Percentiles rank a stretch among this genome's conserved stretches.
Evolutionary conservation across 2,797 vertebrate species (phyloP).

Genomic region (Enteromius trimaculatus): DNA sequence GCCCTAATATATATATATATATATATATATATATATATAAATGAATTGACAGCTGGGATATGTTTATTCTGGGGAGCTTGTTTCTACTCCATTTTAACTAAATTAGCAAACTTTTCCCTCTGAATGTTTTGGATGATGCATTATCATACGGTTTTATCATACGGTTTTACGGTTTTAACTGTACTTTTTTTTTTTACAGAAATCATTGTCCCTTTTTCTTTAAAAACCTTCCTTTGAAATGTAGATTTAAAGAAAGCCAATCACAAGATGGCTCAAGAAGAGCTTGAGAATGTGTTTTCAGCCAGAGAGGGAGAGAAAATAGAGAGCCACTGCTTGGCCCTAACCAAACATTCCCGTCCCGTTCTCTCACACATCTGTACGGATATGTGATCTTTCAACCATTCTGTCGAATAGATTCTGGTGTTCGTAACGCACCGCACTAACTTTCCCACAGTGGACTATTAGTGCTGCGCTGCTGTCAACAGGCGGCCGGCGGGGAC

Average conservation of each 20-base stretch:
- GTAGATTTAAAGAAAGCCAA: slow-evolving; percentile 9
- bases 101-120: neutral
- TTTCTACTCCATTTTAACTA: neutral
- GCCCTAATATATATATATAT: too few species aligned
- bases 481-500: slow-evolving; percentile 66
- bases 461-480: slow-evolving; percentile 71
- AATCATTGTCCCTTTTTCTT: neutral
- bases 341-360: slow-evolving; percentile 57
- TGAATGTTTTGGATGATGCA: neutral
- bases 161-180: too few species aligned
- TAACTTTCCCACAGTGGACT: slow-evolving; percentile 70
- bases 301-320: slow-evolving; percentile 10
- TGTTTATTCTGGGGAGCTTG: neutral
- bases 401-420: slow-evolving; percentile 62
- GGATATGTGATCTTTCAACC: slow-evolving; percentile 67
- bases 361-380: slow-evolving; percentile 57
- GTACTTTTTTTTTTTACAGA: neutral
- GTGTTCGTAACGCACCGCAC: slow-evolving; percentile 55
- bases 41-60: neutral
- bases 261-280: slow-evolving; percentile 35
- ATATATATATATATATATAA: neutral
- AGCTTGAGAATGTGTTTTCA: slow-evolving; percentile 26
- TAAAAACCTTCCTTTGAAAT: neutral
- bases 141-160: too few species aligned
- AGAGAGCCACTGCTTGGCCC: slow-evolving; percentile 25